Base-by-base conservation (phyloP, 1,140 invertebrate species). In the Chionoecetes opilio region DNA sequence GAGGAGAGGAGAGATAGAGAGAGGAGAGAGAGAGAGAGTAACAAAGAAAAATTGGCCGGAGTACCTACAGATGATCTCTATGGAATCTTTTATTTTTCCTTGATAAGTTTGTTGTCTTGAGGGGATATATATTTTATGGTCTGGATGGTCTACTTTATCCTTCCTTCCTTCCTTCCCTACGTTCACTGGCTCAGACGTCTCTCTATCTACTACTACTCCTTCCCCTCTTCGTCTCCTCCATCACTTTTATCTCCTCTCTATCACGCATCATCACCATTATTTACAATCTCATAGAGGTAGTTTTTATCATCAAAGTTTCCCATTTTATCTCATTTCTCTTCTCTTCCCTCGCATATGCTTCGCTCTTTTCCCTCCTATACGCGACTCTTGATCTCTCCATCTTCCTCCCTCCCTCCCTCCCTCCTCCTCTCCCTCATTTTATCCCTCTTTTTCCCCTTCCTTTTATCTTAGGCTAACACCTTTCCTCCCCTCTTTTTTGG, bases 381-480 rank as follows among this genome's bases (percentile, higher is more conserved):
- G 6, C n/a, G 8, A 6, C 53, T 75, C 53, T 3, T 21, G 8
- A 6, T 75, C 53, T 75, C 21, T 75, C 21, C 26, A 6, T 75
- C 21, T 26, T 21, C 21, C 53, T 75, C 21, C 53, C 53, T 75
- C 53, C 53, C 21, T 21, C 53, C n/a, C 63, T 75, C n/a, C 63
- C 6, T 75, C 63, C 21, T 75, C 63, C 63, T 75, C 63, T 21
- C n/a, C 63, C 63, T n/a, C 63, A 2, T 75, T 75, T 75, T 75
- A 75, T 75, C n/a, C 21, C 63, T 75, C 63, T 75, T 75, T n/a
- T 21, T n/a, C 63, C 63, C 63, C 63, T 75, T 26, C n/a, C 63
- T n/a, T 75, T 75, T 75, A 75, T 75, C n/a, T n/a, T 75, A 75
- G 63, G 63, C 63, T 75, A 75, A 75, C 63, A 75, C 63, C 63